Conservation (phyloP, 2,888 invertebrate species). For the Trichopoda pennipes region DNA sequence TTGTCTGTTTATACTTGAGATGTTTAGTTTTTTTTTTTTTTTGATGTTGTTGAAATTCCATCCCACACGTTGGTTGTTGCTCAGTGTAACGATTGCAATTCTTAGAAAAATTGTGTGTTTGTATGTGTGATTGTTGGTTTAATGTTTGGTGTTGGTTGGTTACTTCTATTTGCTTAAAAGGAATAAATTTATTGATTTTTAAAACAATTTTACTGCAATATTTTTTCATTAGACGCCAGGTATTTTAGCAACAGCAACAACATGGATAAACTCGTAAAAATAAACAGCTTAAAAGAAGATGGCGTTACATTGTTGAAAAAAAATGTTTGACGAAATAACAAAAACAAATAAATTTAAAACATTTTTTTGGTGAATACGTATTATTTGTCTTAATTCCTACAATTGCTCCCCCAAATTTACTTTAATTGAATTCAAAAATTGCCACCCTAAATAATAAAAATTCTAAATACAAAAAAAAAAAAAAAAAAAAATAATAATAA, state of each 20-base stretch:
- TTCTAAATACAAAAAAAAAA: too few relatives aligned
- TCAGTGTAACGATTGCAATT: constrained; percentile 12
- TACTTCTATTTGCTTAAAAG: not conserved
- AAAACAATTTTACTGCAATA: not conserved
- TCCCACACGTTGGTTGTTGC: constrained; percentile 40
- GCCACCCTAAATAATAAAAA: not conserved
- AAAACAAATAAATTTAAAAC: not conserved
- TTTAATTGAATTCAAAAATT: too few relatives aligned
- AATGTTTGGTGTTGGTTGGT: not conserved
- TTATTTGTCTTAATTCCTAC: too few relatives aligned
- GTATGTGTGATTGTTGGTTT: not conserved
- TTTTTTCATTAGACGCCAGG: too few relatives aligned
- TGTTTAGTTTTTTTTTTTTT: not conserved
- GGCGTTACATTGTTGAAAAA: too few relatives aligned
- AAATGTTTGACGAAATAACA: not conserved
- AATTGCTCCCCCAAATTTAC: too few relatives aligned
- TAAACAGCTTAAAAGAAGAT: not conserved
- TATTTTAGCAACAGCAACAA: constrained; percentile 6
- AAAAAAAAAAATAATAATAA: not conserved
- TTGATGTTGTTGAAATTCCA: constrained; percentile 48
- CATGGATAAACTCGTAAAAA: not conserved
- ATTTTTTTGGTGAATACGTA: too few relatives aligned
- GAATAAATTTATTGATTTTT: constrained; percentile 40
- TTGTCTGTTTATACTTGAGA: not conserved
- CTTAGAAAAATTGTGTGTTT: constrained; percentile 25